Conservation (phyloP, 2,797 vertebrate genomes). For the Nannoperca australis region DNA sequence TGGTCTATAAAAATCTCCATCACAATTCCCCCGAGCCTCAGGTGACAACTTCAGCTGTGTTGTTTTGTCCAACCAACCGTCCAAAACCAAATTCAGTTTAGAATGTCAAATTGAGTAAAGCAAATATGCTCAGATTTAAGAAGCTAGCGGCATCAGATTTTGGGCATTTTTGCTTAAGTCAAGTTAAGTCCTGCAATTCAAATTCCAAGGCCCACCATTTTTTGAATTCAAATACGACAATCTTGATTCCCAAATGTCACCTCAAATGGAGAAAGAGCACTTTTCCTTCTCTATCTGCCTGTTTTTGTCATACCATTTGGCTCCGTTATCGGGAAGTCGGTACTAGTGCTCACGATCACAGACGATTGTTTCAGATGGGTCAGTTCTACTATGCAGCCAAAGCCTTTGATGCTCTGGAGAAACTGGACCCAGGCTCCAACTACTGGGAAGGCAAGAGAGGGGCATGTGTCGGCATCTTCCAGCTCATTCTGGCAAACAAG, state of each 20-base stretch:
- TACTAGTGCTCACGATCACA: constrained; percentile 5
- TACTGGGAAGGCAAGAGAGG: constrained; percentile 98
- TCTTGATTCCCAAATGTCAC: neutral
- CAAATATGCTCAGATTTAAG: neutral
- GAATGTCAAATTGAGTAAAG: neutral
- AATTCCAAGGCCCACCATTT: too few species aligned
- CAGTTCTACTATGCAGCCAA: constrained; percentile 98
- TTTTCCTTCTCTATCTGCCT: neutral
- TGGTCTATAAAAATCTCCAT: neutral
- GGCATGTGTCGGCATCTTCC: constrained; percentile 96
- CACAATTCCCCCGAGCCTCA: neutral
- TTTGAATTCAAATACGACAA: too few species aligned
- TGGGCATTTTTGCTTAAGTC: neutral
- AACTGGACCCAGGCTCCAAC: constrained; percentile 92
- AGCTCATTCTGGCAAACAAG: constrained; percentile 94
- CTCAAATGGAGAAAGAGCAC: constrained; percentile 1
- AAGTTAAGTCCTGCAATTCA: neutral
- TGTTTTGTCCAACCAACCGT: neutral
- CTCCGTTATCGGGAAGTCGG: neutral
- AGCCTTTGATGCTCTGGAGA: constrained; percentile 95
- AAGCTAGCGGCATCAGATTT: neutral
- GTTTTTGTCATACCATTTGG: neutral
- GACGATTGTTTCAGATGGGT: constrained; percentile 89
- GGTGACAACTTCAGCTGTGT: neutral
- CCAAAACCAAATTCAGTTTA: neutral